Conservation (phyloP, 2,113 vertebrate species). For the Tachysurus fulvidraco region DNA sequence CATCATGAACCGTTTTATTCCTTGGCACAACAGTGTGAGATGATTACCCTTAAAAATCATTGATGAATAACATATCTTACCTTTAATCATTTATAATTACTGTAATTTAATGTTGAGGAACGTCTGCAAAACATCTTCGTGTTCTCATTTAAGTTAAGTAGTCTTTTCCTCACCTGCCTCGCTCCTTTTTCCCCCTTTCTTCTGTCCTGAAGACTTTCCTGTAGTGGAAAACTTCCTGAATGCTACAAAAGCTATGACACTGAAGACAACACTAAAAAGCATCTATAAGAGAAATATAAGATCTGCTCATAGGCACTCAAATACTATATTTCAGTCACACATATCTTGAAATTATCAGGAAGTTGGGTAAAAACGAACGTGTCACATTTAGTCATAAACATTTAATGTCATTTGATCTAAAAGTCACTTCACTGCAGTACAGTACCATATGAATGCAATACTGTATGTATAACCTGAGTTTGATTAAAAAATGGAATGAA, state of each 20-base stretch:
- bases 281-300: not conserved
- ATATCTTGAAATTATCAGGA: not conserved
- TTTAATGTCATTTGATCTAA: not conserved
- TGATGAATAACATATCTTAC: not conserved
- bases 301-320: not conserved
- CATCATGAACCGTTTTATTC: not conserved
- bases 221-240: not conserved
- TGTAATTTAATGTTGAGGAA: not conserved
- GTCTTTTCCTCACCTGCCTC: not conserved
- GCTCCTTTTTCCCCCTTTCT: not conserved
- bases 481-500: slow-evolving; percentile 15
- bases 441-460: not conserved
- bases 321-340: not conserved
- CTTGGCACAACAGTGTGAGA: not conserved
- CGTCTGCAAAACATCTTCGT: not conserved
- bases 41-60: not conserved
- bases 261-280: not conserved
- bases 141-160: not conserved
- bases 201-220: not conserved
- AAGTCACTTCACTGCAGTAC: not conserved
- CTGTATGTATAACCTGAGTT: not conserved
- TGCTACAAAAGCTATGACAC: not conserved
- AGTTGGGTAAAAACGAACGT: too few species aligned
- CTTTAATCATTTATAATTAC: not conserved
- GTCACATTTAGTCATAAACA: not conserved